Evolutionary conservation across 2,797 vertebrate species (phyloP), one percentile per base, ranked within the genome.

Genomic region (Gymnodraco acuticeps): DNA sequence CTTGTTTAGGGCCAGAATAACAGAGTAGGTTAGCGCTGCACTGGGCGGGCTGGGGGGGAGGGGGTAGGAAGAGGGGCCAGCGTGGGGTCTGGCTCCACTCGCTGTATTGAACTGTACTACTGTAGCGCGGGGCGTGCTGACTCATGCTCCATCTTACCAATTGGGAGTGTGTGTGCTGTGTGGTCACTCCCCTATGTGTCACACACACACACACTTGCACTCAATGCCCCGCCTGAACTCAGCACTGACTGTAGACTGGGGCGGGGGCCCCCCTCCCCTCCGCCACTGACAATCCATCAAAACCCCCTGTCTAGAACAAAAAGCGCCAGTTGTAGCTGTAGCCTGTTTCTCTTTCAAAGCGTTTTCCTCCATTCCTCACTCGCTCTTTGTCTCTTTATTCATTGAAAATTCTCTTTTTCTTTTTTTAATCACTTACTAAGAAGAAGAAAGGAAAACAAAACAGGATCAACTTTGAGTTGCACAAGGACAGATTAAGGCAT

Each of bases 81-180:
- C 83, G 87, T 87, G 87, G 87, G 90, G 88, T 93, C 85, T 90
- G 85, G 90, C 91, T 89, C 77, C 74, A 12, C 83, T 92, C 70
- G 67, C 83, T 84, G 80, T 89, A 89, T 89, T 82, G 88, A 90
- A 92, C 82, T 93, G 88, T 92, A 93, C 89, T 88, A 92, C 85
- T 92, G 91, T 92, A 93, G 90, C 80, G 65, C 69, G 77, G 86
- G 84, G 89, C 85, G 83, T 95, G 95, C 95, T 96, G 95, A 96
- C 94, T 96, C 95, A 96, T 94, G 92, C 92, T 94, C 90, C 86
- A 75, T 91, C 87, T 89, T 91, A 92, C 91, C 91, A 93, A 91
- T 89, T 89, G 92, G 90, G 87, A 90, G 92, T 90, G 85, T 92
- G 91, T 92, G 85, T 86, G 87, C 81, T 78, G 86, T 87, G 86